Evolutionary conservation across 2,113 vertebrate genomes (phyloP), one percentile per base, ranked within the genome.

Genomic region (Melospiza georgiana): DNA sequence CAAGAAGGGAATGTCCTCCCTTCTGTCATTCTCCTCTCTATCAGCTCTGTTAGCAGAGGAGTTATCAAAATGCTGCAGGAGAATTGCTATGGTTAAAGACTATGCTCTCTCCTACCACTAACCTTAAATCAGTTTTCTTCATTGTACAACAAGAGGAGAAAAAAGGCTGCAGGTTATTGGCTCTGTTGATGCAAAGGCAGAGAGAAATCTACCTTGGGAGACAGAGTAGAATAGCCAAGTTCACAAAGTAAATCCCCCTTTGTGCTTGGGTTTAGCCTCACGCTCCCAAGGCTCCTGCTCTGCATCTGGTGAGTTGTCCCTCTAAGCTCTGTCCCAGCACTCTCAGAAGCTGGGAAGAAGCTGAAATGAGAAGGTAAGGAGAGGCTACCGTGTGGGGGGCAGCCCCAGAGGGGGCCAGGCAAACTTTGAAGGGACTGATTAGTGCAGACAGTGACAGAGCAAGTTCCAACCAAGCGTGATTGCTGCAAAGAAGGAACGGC

Each of bases 321-420:
- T 61, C 62, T 23, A 16, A 83, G 28, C 28, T 58, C 59, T 35
- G n/a, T 71, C 67, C 85, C 80, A 37, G 10, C 21, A 24, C 46
- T 8, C 37, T 39, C 55, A 66, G 54, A 54, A 76, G 51, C 4
- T 21, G n/a, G 31, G 58, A 82, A 87, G 52, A 67, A 59, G 74
- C 23, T 51, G 62, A 41, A 75, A 65, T 12, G 28, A 67, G 82
- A 61, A 48, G 10, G 9, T 22, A 43, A 66, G 65, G 59, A 52
- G 35, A 61, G 16, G 14, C 13, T 71, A 0, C 3, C 3, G 4
- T 11, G 30, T 4, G 37, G 3, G n/a, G 49, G 15, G 5, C 65
- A 82, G 84, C 41, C 59, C 33, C 52, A 41, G 71, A 52, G 46
- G 54, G 66, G 52, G 69, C 58, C 54, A 39, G 28, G 28, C 35